These are phyloP conservation scores for Mola mola DNA, from an alignment of 2,113 vertebrate species.

Conservation along the genomic window DNA sequence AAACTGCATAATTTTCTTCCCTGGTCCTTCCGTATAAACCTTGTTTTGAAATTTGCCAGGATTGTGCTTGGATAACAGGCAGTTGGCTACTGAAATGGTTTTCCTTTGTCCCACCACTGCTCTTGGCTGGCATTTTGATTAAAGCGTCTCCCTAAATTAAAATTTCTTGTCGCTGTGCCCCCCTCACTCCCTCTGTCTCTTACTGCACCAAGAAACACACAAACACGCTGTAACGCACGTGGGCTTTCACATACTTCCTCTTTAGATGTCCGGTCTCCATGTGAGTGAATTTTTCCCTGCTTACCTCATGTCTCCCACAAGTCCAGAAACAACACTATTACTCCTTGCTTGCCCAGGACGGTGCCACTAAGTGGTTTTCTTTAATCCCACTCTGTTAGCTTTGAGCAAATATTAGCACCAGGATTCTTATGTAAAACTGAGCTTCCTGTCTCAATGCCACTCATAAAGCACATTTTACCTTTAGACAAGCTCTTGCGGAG, in stretches of 20 bases:
- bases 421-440: not conserved
- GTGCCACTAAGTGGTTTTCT: conserved; percentile 63
- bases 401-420: conserved; percentile 12
- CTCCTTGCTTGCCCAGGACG: conserved; percentile 55
- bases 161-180: conserved; percentile 41
- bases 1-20: conserved; percentile 53
- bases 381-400: conserved; percentile 29
- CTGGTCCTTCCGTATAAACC: conserved; percentile 48
- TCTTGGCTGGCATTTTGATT: conserved; percentile 59
- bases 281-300: conserved; percentile 76
- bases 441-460: conserved; percentile 12
- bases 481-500: conserved; percentile 2
- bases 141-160: conserved; percentile 41
- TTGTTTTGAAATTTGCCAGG: conserved; percentile 49
- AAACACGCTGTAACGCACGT: conserved; percentile 12
- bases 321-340: conserved; percentile 74
- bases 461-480: conserved; percentile 9
- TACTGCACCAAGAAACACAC: conserved; percentile 7
- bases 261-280: conserved; percentile 64
- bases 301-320: conserved; percentile 78
- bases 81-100: conserved; percentile 41
- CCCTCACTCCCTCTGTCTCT: conserved; percentile 4
- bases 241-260: conserved; percentile 53
- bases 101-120: conserved; percentile 26
- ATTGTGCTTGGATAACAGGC: conserved; percentile 51